These are phyloP conservation scores for Lagodon rhomboides DNA, from an alignment of 2,797 vertebrate species.

Conservation along the genomic window DNA sequence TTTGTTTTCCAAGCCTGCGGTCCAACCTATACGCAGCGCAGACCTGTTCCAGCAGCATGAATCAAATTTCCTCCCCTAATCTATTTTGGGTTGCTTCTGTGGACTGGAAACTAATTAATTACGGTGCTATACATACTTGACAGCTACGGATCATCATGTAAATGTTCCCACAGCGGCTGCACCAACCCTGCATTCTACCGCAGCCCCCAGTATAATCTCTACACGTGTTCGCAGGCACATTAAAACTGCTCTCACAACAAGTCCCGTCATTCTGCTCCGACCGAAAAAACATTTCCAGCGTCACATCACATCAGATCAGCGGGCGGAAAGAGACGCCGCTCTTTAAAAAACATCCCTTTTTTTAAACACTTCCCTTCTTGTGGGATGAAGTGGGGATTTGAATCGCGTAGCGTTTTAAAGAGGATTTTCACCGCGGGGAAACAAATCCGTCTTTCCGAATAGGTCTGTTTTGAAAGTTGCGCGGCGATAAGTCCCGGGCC, in stretches of 20 bases:
- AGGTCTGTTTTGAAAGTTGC: conserved; percentile 28
- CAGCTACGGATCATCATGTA: conserved; percentile 21
- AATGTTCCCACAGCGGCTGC: conserved; percentile 16
- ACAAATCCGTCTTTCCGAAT: conserved; percentile 29
- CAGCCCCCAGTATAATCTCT: conserved; percentile 35
- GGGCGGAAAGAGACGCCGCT: conserved; percentile 32
- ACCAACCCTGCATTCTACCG: conserved; percentile 9
- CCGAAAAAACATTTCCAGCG: conserved; percentile 42
- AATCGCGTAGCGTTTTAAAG: conserved; percentile 39
- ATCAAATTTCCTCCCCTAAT: conserved; percentile 7
- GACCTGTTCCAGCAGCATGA: conserved; percentile 22
- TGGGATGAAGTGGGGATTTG: conserved; percentile 46
- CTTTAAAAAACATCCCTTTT: conserved; percentile 44
- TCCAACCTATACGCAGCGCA: conserved; percentile 24
- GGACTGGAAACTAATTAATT: conserved; percentile 30
- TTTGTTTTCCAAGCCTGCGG: conserved; percentile 66
- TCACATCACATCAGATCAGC: conserved; percentile 59
- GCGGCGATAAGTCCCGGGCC: conserved; percentile 28
- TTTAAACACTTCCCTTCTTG: conserved; percentile 38
- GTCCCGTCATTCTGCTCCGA: conserved; percentile 30
- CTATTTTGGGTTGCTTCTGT: conserved; percentile 17
- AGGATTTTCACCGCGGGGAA: conserved; percentile 42
- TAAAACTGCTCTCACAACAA: conserved; percentile 53
- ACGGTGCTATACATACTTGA: conserved; percentile 1
- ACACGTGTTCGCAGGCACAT: conserved; percentile 35